These are phyloP conservation scores for Triplophysa siluroides DNA, from an alignment of 2,113 vertebrate species.

Conservation along the genomic window DNA sequence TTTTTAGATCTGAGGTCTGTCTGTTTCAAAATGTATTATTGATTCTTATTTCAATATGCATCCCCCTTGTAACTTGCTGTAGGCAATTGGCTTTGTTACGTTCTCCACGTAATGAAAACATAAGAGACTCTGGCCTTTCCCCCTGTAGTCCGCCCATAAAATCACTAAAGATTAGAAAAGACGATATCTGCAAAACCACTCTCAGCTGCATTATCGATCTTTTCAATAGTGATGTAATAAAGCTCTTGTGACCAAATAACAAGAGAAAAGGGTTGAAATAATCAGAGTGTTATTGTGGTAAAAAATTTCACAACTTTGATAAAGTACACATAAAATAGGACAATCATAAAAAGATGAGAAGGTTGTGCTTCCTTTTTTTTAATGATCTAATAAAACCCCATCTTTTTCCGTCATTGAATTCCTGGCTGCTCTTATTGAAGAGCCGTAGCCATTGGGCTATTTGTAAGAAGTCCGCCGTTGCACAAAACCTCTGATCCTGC, in stretches of 20 bases:
- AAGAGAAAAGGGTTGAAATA: conserved; percentile 58
- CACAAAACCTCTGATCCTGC: conserved; percentile 45
- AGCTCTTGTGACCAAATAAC: conserved; percentile 53
- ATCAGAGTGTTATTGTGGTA: conserved; percentile 48
- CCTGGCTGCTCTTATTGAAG: conserved; percentile 31
- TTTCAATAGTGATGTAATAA: conserved; percentile 58
- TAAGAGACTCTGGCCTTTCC: conserved; percentile 37
- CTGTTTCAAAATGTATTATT: conserved; percentile 43
- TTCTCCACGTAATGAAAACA: conserved; percentile 36
- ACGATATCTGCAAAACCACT: conserved; percentile 54
- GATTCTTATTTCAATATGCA: conserved; percentile 42
- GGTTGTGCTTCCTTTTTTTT: conserved; percentile 27
- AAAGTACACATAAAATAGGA: conserved; percentile 48
- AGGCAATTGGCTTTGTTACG: conserved; percentile 30
- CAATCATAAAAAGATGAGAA: conserved; percentile 45
- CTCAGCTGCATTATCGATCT: conserved; percentile 51
- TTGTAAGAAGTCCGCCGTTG: conserved; percentile 42
- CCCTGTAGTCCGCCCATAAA: conserved; percentile 36
- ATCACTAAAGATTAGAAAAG: conserved; percentile 49
- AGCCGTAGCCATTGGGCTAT: conserved; percentile 47
- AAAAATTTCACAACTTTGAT: conserved; percentile 45
- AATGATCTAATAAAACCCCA: conserved; percentile 38
- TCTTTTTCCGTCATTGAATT: conserved; percentile 40
- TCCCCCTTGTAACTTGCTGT: conserved; percentile 16
- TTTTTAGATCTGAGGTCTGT: conserved; percentile 36